A percentile compares a stretch with the other conserved stretches of the same genome.
phyloP scores from a whole-genome alignment of 2,113 vertebrate genomes.

The Tretioscincus oriximinensis region DNA sequence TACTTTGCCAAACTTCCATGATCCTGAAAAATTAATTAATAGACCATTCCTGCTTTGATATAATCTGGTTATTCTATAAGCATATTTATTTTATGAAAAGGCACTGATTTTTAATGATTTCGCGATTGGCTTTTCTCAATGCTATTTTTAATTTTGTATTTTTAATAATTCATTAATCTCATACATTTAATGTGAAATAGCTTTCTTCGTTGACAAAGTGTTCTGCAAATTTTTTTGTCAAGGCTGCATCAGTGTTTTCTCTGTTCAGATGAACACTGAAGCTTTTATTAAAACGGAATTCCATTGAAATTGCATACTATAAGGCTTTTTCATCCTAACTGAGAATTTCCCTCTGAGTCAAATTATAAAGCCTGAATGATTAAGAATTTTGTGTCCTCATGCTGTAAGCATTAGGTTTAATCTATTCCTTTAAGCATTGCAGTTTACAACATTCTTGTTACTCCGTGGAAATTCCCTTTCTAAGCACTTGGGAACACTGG shows the following conservation, averaged over 20 bases:
- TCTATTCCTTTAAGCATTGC: constrained; percentile 20
- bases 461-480: constrained; percentile 23
- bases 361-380: background rate
- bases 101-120: background rate
- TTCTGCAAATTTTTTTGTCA: background rate
- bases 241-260: background rate
- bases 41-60: too few relatives aligned
- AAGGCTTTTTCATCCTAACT: background rate
- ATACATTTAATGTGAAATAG: constrained; percentile 6
- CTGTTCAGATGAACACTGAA: constrained; percentile 9
- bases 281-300: constrained; percentile 22
- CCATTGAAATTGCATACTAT: background rate
- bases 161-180: background rate
- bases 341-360: background rate
- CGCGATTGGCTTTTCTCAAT: background rate
- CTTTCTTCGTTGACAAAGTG: fast-evolving
- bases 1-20: too few relatives aligned
- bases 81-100: background rate
- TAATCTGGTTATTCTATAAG: background rate
- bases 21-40: too few relatives aligned
- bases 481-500: constrained; percentile 24
- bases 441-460: constrained; percentile 22
- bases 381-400: constrained; percentile 23
- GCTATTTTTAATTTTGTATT: background rate
- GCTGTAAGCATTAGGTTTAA: constrained; percentile 11